Conservation (phyloP, 2,113 vertebrate genomes). For the Hippocampus guttulatus region DNA sequence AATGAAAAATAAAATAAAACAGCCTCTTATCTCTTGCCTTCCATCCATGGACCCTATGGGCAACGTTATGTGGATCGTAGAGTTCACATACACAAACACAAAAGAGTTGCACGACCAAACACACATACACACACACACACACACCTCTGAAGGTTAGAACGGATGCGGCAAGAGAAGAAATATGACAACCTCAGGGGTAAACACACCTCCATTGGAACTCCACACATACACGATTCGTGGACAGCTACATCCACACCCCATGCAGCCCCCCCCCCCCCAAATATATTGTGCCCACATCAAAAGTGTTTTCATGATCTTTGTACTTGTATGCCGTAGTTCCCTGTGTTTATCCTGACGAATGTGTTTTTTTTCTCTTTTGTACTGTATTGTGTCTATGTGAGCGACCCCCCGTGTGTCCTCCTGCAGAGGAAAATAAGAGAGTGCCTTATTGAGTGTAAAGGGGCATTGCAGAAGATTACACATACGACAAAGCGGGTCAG, state of each 20-base stretch:
- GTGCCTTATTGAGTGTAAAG: conserved; percentile 52
- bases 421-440: conserved; percentile 11
- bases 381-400: neutral
- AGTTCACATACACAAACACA: conserved; percentile 18
- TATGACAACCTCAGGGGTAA: conserved; percentile 66
- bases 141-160: conserved; percentile 54
- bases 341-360: neutral
- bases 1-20: conserved; percentile 1
- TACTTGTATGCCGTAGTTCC: conserved; percentile 9
- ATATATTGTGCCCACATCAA: conserved; percentile 53
- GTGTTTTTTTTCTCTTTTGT: neutral
- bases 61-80: conserved; percentile 47
- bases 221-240: neutral
- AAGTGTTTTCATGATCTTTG: conserved; percentile 43
- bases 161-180: conserved; percentile 69
- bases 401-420: neutral
- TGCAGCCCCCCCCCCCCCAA: neutral
- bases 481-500: conserved; percentile 56
- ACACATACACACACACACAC: conserved; percentile 11
- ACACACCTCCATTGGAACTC: conserved; percentile 59
- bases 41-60: conserved; percentile 45
- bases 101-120: neutral
- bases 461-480: conserved; percentile 43
- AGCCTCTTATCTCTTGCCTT: conserved; percentile 24
- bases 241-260: conserved; percentile 26